A percentile compares a stretch with the other conserved stretches of the same genome.
phyloP scores from a whole-genome alignment of 2,113 vertebrate species.

The Megaceryle maxima region DNA sequence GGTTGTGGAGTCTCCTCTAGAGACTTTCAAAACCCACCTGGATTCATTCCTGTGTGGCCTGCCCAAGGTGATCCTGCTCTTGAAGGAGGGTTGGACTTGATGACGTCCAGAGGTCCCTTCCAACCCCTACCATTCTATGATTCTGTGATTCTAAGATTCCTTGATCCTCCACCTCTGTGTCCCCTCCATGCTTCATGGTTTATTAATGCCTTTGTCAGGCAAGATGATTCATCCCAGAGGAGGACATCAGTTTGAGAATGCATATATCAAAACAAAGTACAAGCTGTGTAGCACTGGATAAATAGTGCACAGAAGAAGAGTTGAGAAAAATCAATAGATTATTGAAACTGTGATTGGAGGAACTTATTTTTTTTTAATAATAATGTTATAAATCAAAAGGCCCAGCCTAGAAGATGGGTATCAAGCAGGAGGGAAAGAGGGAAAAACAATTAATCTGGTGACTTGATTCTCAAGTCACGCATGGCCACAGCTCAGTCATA shows the following conservation, averaged over 20 bases:
- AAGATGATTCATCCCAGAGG: neutral
- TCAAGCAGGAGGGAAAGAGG: neutral
- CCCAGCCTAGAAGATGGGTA: neutral
- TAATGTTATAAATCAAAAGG: conserved; percentile 13
- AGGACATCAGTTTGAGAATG: neutral
- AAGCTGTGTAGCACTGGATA: neutral
- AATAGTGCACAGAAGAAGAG: neutral
- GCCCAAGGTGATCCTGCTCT: no score
- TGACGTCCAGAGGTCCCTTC: no score
- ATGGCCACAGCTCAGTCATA: neutral
- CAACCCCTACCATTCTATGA: no score
- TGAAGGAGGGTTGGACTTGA: no score
- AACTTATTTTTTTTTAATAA: conserved; percentile 40
- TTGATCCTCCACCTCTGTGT: neutral
- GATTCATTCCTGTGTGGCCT: no score
- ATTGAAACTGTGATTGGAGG: conserved; percentile 51
- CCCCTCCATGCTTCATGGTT: neutral
- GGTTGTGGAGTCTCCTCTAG: no score
- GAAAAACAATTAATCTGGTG: conserved; percentile 20
- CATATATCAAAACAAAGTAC: neutral
- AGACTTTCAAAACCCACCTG: no score
- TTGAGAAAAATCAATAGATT: neutral
- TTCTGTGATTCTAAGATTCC: neutral
- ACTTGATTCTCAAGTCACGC: neutral
- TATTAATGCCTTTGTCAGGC: neutral